Percentiles rank a stretch among this genome's conserved stretches.
Conservation (phyloP, 2,797 vertebrate species). For the Simalia tracyae region DNA sequence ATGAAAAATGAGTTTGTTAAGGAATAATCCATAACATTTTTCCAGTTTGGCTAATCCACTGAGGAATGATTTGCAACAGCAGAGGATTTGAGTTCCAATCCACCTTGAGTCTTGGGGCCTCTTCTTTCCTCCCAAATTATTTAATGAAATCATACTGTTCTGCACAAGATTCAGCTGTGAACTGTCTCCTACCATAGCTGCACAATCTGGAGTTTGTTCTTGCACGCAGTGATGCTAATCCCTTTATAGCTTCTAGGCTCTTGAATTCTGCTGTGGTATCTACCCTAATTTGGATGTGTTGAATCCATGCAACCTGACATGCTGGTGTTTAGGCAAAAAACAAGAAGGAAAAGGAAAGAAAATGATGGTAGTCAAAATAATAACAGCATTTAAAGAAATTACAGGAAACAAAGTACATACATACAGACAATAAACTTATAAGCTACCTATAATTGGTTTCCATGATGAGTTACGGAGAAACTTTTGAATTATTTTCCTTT, state of each 20-base stretch:
- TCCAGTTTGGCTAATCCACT: background rate
- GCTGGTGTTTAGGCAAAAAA: background rate
- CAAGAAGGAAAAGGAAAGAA: too few species aligned
- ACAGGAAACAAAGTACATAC: background rate
- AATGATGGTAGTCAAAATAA: background rate
- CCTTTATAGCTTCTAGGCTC: background rate
- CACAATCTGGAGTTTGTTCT: background rate
- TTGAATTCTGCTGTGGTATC: background rate
- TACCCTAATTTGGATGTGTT: fast-evolving
- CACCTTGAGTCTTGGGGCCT: background rate
- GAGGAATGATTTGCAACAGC: background rate
- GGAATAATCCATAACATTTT: background rate
- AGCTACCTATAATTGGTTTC: background rate
- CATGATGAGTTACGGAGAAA: background rate
- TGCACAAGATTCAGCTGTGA: background rate
- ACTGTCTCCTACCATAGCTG: background rate
- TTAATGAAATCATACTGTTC: background rate
- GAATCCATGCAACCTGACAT: background rate
- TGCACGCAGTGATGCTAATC: background rate
- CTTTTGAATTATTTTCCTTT: background rate
- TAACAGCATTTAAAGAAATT: background rate
- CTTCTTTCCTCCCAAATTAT: background rate
- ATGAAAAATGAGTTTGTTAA: background rate
- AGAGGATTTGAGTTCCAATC: background rate
- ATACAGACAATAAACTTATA: background rate